phyloP scores from a whole-genome alignment of 92 coral and sea anemone genomes.

The Porites rus region DNA sequence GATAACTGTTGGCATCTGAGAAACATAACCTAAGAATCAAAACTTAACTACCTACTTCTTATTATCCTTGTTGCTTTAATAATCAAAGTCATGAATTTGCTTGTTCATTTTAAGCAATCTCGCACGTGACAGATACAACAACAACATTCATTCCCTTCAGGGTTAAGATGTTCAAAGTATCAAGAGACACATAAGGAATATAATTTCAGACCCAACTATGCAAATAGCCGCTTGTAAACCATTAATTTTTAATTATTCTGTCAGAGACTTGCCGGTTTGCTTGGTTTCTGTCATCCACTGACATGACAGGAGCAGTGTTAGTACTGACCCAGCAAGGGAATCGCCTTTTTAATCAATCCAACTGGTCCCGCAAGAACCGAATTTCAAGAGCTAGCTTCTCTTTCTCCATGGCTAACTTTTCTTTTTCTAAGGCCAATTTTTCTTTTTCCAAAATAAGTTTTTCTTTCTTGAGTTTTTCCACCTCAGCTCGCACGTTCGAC shows the following conservation, averaged over 20 bases:
- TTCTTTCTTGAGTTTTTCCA: conserved; percentile 66
- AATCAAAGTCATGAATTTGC: too few relatives aligned
- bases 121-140: too few relatives aligned
- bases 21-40: too few relatives aligned
- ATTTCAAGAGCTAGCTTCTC: conserved; percentile 75
- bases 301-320: neutral
- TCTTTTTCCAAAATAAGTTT: conserved; percentile 72
- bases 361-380: conserved; percentile 63
- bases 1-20: too few relatives aligned
- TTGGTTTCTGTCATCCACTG: neutral
- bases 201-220: too few relatives aligned
- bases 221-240: neutral
- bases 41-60: too few relatives aligned
- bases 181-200: too few relatives aligned
- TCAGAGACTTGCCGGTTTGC: neutral
- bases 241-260: neutral
- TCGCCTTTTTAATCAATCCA: conserved; percentile 19
- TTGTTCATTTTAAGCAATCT: too few relatives aligned
- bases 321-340: neutral
- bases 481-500: conserved; percentile 50
- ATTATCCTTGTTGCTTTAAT: too few relatives aligned
- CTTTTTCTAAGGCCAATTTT: conserved; percentile 69
- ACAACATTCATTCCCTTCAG: too few relatives aligned
- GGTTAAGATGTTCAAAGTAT: too few relatives aligned
- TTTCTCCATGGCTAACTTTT: conserved; percentile 63